Base-by-base conservation (phyloP, 1,140 invertebrate species). In the Hydropsyche tenuis region DNA sequence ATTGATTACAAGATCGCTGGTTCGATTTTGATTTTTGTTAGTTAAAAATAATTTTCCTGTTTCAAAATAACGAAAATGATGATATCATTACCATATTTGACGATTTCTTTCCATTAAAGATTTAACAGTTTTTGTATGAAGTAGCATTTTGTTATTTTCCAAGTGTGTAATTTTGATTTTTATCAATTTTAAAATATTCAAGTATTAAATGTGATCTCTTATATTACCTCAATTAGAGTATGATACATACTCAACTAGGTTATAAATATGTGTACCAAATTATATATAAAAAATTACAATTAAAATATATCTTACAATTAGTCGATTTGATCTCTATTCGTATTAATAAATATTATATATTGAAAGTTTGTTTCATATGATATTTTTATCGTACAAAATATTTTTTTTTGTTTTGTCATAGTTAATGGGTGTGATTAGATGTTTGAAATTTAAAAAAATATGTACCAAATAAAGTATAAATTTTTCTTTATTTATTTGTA, bases 261-360 rank as follows among this genome's bases (percentile, higher is more conserved):
- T 60, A 60, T 25, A 9, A 25, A 60, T 25, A 25, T 60, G 56
- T 60, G 23, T 60, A 60, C 56, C 56, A 60, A 25, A 60, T 60
- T 25, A 56, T 56, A 56, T 25, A 12, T 25, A 60, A 25, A 60
- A 60, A 60, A 60, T 37, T 22, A 60, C 23, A n/a, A n/a, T n/a
- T n/a, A n/a, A n/a, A n/a, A n/a, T n/a, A n/a, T n/a, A n/a, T n/a
- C n/a, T n/a, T n/a, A n/a, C n/a, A n/a, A n/a, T 23, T 53, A 60
- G 20, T 25, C 56, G 14, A 23, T 25, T 23, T 23, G 18, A 25
- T 56, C 51, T 56, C 11, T 60, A 25, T 4, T 37, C 30, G 3
- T 25, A 25, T 20, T 60, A 7, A 14, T 60, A 56, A n/a, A n/a
- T 37, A 9, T 37, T 56, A 23, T 18, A 60, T 53, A 9, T 23